Evolutionary conservation across 2,888 invertebrate genomes (phyloP), one percentile per base, ranked within the genome.

Genomic region (Chymomyza fuscimana): DNA sequence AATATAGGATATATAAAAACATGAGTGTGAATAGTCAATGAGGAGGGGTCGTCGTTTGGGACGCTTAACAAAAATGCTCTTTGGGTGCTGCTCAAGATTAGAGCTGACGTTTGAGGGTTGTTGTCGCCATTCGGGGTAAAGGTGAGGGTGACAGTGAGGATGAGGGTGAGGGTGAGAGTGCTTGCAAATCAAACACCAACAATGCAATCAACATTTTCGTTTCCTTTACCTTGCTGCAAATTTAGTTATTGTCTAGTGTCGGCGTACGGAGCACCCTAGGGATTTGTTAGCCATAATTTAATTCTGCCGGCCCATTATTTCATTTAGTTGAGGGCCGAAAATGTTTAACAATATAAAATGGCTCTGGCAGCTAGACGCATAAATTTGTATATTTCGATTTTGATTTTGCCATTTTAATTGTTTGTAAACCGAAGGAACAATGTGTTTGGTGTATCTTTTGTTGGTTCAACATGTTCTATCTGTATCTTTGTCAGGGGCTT

Each of bases 21-120:
- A 87, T 67, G 84, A 87, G 88, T 89, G 89, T 86, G 87, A 89
- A 89, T 87, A 83, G 89, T 87, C 88, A 88, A 89, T 85, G 79
- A 81, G 86, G 79, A 81, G 86, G 76, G 72, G 67, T 64, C 67
- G 61, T 46, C 15, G 76, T 65, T 59, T 69, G 69, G 40, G 9
- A 67, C 72, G 67, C 51, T 46, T 46, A 46, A 46, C 40, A 46
- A 40, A 46, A 40, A 1, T 46, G 40, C 40, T 12, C 61, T 64
- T 61, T 40, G 32, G 40, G 61, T 40, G 36, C 22, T 36, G 61
- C 40, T 40, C n/a, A 40, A 32, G 22, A 61, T 16, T 36, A 56
- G 22, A 19, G 56, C n/a, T 56, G 56, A 7, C 22, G 4, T 10
- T 19, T 3, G 9, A 5, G 22, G 56, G 19, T 22, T n/a, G 16